phyloP scores from a whole-genome alignment of 2,888 invertebrate genomes.

The Pseudolycoriella hygida region DNA sequence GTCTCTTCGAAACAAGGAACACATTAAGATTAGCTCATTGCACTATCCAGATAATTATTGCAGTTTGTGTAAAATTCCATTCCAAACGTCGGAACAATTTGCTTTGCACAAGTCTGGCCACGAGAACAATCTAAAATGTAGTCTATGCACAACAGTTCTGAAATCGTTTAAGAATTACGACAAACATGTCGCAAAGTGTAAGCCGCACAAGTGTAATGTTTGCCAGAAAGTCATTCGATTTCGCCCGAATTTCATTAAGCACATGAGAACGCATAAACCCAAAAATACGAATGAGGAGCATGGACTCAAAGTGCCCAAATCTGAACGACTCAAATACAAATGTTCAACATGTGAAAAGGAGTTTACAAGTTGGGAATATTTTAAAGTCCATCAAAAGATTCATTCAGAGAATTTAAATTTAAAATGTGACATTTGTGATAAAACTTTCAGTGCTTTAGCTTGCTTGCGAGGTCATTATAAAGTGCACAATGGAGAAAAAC shows the following conservation, averaged over 20 bases:
- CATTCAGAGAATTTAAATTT: slow-evolving; percentile 36
- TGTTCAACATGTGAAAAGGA: slow-evolving; percentile 37
- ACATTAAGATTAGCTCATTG: not conserved
- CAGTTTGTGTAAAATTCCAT: not conserved
- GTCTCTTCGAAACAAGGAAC: not conserved
- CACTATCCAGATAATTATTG: not conserved
- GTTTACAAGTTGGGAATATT: slow-evolving; percentile 35
- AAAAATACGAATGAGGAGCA: slow-evolving; percentile 11
- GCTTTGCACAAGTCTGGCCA: slow-evolving; percentile 28
- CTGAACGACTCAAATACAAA: slow-evolving; percentile 32
- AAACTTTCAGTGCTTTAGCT: slow-evolving; percentile 30
- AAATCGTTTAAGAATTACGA: slow-evolving; percentile 29
- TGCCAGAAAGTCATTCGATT: slow-evolving; percentile 28
- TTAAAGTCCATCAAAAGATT: slow-evolving; percentile 38
- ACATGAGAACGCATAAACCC: slow-evolving; percentile 29
- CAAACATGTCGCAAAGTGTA: slow-evolving; percentile 27
- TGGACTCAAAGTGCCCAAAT: slow-evolving; percentile 9
- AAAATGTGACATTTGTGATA: slow-evolving; percentile 35
- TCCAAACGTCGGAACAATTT: slow-evolving; percentile 23
- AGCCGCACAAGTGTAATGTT: slow-evolving; percentile 28
- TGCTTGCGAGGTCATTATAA: slow-evolving; percentile 27
- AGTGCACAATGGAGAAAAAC: slow-evolving; percentile 26
- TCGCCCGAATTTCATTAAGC: slow-evolving; percentile 28
- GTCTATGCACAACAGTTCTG: slow-evolving; percentile 28
- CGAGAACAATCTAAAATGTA: slow-evolving; percentile 29